Evolutionary conservation across 1,140 invertebrate species (phyloP).

Genomic region (Zophobas atratus): DNA sequence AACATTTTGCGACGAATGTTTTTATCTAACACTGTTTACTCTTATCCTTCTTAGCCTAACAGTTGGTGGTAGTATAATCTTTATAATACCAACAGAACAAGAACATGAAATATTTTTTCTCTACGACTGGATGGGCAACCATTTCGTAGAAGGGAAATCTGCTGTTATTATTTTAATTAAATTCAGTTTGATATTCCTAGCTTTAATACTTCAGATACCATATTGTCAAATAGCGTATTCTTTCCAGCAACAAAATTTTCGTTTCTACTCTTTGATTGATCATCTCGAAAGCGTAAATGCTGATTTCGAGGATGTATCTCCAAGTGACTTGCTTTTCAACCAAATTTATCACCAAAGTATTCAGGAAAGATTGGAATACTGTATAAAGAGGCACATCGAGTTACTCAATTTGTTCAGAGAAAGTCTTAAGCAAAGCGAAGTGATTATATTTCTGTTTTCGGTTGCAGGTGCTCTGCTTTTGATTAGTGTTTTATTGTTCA

Average conservation of each 20-base stretch:
- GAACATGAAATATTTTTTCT: not conserved
- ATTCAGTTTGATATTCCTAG: not conserved
- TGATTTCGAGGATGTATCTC: not conserved
- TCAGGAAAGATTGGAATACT: not conserved
- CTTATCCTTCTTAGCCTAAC: too few species aligned
- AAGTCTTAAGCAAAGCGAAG: not conserved
- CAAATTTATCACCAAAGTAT: not conserved
- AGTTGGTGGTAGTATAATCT: too few species aligned
- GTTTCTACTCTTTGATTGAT: not conserved
- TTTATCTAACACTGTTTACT: too few species aligned
- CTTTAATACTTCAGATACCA: not conserved
- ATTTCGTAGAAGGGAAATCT: too few species aligned
- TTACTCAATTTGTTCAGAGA: not conserved
- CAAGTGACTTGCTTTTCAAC: not conserved
- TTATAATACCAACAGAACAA: too few species aligned
- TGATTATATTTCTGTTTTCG: not conserved
- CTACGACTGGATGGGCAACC: not conserved
- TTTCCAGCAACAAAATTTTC: conserved; percentile 4
- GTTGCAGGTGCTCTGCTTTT: not conserved
- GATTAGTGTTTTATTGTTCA: too few species aligned
- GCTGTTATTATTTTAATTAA: too few species aligned
- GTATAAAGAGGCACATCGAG: not conserved
- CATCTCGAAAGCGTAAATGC: not conserved
- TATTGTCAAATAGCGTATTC: not conserved
- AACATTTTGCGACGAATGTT: too few species aligned